These are phyloP conservation scores for Steinernema hermaphroditum DNA, from an alignment of 2,888 invertebrate genomes.

Conservation along the genomic window DNA sequence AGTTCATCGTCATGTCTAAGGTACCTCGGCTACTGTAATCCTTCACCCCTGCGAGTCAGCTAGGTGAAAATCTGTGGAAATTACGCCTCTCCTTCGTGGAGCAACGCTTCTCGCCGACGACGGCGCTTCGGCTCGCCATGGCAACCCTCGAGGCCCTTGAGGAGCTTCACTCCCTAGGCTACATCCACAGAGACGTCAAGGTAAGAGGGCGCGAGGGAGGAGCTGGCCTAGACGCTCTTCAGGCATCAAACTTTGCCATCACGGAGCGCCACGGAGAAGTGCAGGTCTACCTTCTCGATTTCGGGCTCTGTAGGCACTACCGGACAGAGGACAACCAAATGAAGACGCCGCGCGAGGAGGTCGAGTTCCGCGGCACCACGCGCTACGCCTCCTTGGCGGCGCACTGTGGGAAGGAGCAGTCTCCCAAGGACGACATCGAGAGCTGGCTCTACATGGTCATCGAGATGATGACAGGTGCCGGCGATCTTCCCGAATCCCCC, in stretches of 20 bases:
- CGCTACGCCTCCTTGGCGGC: constrained; percentile 63
- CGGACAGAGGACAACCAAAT: constrained; percentile 51
- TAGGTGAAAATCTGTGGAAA: constrained; percentile 61
- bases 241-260: constrained; percentile 56
- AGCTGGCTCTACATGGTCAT: constrained; percentile 63
- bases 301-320: constrained; percentile 59
- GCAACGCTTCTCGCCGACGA: constrained; percentile 61
- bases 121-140: constrained; percentile 56
- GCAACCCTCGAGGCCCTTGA: constrained; percentile 56
- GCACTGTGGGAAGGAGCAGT: constrained; percentile 60
- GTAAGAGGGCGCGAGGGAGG: too few relatives aligned
- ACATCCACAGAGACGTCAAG: constrained; percentile 52
- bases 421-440: constrained; percentile 63
- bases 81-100: constrained; percentile 58
- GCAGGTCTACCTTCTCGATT: constrained; percentile 58
- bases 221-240: constrained; percentile 13
- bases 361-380: constrained; percentile 57
- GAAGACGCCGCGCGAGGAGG: constrained; percentile 45
- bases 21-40: constrained; percentile 30
- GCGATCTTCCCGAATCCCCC: background rate
- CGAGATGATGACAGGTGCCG: constrained; percentile 51
- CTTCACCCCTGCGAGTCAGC: constrained; percentile 43
- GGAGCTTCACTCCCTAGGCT: constrained; percentile 58
- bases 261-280: constrained; percentile 39
- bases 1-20: constrained; percentile 50